Evolutionary conservation across 2,797 vertebrate genomes (phyloP), one percentile per base, ranked within the genome.

Genomic region (Mormyrops boulengeri): DNA sequence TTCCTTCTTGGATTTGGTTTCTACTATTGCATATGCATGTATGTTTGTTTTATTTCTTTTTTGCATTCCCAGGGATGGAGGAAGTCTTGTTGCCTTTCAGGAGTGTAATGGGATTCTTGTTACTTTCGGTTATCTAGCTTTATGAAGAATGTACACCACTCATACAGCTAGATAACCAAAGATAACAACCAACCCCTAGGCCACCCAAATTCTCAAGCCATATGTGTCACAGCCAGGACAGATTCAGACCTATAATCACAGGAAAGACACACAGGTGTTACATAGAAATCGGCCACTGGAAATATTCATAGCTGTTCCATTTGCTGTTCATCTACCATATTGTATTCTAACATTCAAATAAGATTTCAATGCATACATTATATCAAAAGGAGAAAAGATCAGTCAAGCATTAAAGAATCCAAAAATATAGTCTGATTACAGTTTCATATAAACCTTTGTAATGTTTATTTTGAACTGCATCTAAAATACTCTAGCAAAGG

Each of bases 121-220:
- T 99, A 99, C 98, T 99, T 99, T 99, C 98, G 98, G 98, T 99
- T 99, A 99, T 99, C 98, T 99, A 99, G 98, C 98, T 99, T 99
- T 99, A 99, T 99, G 97, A 99, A 97, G 97, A 96, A 96, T 96
- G 96, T 95, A 94, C 95, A 95, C 94, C 96, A 98, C 97, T 96
- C 97, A 98, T 98, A 98, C 97, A 97, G 97, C 97, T 97, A 97
- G 97, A 97, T 97, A 97, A 97, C 97, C 97, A 97, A 97, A 97
- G 97, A 97, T 97, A 97, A 97, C 97, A 97, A 97, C 97, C 96
- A 97, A 97, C 97, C 97, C 97, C 96, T 93, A 94, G 94, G 95
- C 96, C 92, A 92, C 95, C 95, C 94, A 92, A 93, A 90, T 92
- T 94, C 94, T 95, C 90, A 89, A 89, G 90, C 91, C 82, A 90